These are phyloP conservation scores for Hecatera dysodea DNA, from an alignment of 2,888 invertebrate genomes.

Conservation along the genomic window DNA sequence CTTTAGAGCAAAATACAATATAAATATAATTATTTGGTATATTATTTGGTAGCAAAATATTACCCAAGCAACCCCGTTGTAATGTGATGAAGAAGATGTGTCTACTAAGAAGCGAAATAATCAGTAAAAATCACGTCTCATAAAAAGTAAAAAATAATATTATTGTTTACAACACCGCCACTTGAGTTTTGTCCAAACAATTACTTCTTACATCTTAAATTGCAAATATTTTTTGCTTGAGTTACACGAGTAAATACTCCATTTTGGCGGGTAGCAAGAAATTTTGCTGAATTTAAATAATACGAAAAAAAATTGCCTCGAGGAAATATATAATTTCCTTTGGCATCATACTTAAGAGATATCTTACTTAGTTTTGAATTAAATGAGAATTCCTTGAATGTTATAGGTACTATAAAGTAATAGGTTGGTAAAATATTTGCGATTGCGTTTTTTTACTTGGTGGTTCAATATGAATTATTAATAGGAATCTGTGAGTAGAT, in stretches of 20 bases:
- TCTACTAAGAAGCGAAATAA: too few relatives aligned
- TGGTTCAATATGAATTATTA: slow-evolving; percentile 20
- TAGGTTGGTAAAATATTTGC: slow-evolving; percentile 6
- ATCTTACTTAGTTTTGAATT: slow-evolving; percentile 8
- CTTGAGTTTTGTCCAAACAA: slow-evolving; percentile 45
- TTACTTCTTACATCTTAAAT: slow-evolving; percentile 53
- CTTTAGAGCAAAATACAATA: not conserved
- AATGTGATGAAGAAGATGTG: too few relatives aligned
- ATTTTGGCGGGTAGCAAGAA: slow-evolving; percentile 28
- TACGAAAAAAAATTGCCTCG: slow-evolving; percentile 18
- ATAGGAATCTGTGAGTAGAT: not conserved
- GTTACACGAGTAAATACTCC: slow-evolving; percentile 46
- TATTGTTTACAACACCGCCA: slow-evolving; percentile 39
- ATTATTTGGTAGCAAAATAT: too few relatives aligned
- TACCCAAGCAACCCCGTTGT: too few relatives aligned
- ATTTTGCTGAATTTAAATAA: slow-evolving; percentile 48
- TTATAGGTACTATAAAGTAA: not conserved
- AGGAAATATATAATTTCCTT: slow-evolving; percentile 20
- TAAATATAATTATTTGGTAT: too few relatives aligned
- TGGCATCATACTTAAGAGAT: not conserved
- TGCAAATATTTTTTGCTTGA: slow-evolving; percentile 51
- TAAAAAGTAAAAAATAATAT: slow-evolving; percentile 11
- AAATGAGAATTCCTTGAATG: not conserved
- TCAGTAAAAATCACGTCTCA: too few relatives aligned
- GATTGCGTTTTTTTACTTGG: not conserved